A percentile compares a stretch with the other conserved stretches of the same genome.
phyloP scores from a whole-genome alignment of 1,140 invertebrate species.

The Idris sp. region DNA sequence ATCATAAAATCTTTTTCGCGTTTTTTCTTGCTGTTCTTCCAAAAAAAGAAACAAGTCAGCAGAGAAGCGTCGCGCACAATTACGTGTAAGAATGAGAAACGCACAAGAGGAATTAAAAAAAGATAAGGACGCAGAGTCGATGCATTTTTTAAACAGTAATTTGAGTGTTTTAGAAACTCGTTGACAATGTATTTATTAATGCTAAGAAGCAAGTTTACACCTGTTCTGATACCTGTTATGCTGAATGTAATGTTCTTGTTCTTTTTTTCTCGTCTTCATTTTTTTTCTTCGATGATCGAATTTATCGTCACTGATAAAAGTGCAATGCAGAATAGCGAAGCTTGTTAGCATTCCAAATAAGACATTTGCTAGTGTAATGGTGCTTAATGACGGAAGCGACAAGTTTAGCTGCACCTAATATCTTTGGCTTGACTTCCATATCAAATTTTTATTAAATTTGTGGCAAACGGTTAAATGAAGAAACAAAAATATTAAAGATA shows the following conservation, averaged over 20 bases:
- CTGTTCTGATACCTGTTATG: slow-evolving; percentile 55
- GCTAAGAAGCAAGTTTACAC: slow-evolving; percentile 37
- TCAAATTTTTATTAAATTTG: slow-evolving; percentile 38
- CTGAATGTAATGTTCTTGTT: slow-evolving; percentile 42
- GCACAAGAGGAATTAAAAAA: slow-evolving; percentile 30
- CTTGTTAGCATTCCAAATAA: slow-evolving; percentile 65
- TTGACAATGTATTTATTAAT: slow-evolving; percentile 45
- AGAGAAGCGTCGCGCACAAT: slow-evolving; percentile 44
- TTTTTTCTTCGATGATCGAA: slow-evolving; percentile 61
- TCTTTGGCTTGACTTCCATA: slow-evolving; percentile 12
- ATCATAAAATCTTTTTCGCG: slow-evolving; percentile 49
- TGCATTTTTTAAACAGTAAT: slow-evolving; percentile 33
- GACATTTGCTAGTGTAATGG: slow-evolving; percentile 36
- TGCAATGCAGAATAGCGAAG: slow-evolving; percentile 19
- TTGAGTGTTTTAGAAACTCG: slow-evolving; percentile 19
- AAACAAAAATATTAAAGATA: no score
- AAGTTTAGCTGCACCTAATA: slow-evolving; percentile 18
- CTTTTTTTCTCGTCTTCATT: no score
- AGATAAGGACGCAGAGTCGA: slow-evolving; percentile 28
- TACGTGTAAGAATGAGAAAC: slow-evolving; percentile 33
- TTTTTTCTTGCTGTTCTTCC: slow-evolving; percentile 22
- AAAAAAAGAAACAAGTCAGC: slow-evolving; percentile 28
- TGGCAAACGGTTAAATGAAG: slow-evolving; percentile 8
- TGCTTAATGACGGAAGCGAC: slow-evolving; percentile 38
- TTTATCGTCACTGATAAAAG: slow-evolving; percentile 59